Conservation (phyloP, 2,888 invertebrate genomes). For the Tetanocera ferruginea region DNA sequence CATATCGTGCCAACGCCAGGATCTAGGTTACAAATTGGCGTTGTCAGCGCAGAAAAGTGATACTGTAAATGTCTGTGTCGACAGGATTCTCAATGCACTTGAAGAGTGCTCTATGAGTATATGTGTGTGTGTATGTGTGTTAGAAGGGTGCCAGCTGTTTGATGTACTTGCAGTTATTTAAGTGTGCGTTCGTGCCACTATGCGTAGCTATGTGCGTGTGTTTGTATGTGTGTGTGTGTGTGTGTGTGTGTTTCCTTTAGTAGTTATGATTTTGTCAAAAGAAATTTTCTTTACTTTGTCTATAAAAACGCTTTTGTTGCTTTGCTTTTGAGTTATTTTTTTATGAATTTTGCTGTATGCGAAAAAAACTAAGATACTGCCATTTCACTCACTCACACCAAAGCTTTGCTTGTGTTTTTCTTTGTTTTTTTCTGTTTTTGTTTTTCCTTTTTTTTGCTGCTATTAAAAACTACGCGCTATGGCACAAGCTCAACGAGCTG, state of each 20-base stretch:
- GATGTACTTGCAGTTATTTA: no score
- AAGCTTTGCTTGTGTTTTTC: not conserved
- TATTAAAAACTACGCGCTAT: no score
- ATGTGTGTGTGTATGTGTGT: not conserved
- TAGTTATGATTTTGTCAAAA: constrained; percentile 15
- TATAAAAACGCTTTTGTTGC: not conserved
- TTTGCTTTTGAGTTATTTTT: not conserved
- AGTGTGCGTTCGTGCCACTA: not conserved
- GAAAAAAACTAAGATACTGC: not conserved
- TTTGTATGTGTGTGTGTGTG: not conserved
- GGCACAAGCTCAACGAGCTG: no score
- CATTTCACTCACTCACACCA: not conserved
- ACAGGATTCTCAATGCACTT: not conserved
- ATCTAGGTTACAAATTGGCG: constrained; percentile 30
- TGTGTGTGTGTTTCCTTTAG: not conserved
- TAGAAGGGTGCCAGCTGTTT: not conserved
- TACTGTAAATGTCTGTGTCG: not conserved
- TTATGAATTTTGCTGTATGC: not conserved
- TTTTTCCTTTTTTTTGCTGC: no score
- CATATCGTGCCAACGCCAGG: constrained; percentile 11
- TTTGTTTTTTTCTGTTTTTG: no score
- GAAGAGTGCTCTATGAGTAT: not conserved
- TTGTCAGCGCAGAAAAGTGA: not conserved
- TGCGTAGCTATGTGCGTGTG: not conserved
- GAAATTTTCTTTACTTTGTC: constrained; percentile 16